Evolutionary conservation across 2,113 vertebrate species (phyloP), one percentile per base, ranked within the genome.

Genomic region (Pseudorasbora parva): DNA sequence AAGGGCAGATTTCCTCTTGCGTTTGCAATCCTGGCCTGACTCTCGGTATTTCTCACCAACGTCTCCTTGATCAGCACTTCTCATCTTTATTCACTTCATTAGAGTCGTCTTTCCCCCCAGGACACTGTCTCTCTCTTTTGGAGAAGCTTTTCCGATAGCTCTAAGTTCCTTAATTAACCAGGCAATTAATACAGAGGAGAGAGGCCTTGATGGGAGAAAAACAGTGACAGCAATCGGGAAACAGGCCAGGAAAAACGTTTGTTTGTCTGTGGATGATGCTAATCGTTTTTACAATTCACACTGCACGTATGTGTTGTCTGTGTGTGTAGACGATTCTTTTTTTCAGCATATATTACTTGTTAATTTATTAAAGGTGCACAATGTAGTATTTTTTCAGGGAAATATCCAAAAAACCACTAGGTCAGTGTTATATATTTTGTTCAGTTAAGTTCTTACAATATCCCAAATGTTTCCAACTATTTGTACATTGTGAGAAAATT

Each of bases 121-220:
- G 88, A 91, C 86, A 82, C 87, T 78, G 71, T 54, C 85, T 80
- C 68, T 66, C 73, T 60, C 69, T 86, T 87, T 83, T 81, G 85
- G 86, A 84, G 78, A 87, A 81, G 64, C 82, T 59, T 62, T 76
- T 85, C 87, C 84, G 84, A 84, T 87, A 82, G 76, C 56, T 77
- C 82, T 90, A 82, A 81, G 69, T 89, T 90, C 84, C 86, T 89
- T 91, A 88, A 91, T 92, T 91, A 92, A 91, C 86, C 85, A 84
- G 86, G 86, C 89, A 89, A 92, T 92, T 90, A 91, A 88, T 86
- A 82, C 72, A 43, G 59, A 64, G 84, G 43, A 85, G 62, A 33
- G 17, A 47, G 51, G 37, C 59, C 72, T 83, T 83, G 62, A 81
- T 77, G 59, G 51, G 27, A 41, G 74, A 69, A 84, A 77, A 84